Evolutionary conservation across 2,888 invertebrate genomes (phyloP).

Genomic region (Limnephilus auricula): DNA sequence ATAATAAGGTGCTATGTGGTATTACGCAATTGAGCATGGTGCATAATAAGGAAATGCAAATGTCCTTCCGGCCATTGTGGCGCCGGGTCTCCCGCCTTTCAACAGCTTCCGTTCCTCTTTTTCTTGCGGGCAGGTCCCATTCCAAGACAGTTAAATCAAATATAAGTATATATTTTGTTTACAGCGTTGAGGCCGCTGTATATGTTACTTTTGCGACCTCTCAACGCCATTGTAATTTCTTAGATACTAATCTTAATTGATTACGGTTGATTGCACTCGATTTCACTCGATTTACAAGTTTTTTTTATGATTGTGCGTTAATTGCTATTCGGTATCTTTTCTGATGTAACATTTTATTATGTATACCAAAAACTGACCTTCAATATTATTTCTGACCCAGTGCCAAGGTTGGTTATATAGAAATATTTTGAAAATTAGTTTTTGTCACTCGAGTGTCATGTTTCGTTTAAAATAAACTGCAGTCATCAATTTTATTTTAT

Average conservation of each 20-base stretch:
- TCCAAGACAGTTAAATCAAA: neutral
- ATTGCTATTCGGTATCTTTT: neutral
- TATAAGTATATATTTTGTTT: neutral
- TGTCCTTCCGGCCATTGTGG: conserved; percentile 49
- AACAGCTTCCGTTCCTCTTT: conserved; percentile 53
- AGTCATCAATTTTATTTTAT: neutral
- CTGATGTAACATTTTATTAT: neutral
- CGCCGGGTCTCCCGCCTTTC: conserved; percentile 22
- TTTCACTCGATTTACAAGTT: neutral
- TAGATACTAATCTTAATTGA: neutral
- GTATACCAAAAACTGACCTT: neutral
- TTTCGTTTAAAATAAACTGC: neutral
- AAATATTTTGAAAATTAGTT: neutral
- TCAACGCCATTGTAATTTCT: neutral
- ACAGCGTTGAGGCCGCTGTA: neutral
- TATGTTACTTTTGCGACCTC: neutral
- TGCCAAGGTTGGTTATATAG: neutral
- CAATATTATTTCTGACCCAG: neutral
- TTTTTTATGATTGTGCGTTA: neutral
- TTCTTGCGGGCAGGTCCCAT: conserved; percentile 37
- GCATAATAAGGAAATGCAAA: conserved; percentile 54
- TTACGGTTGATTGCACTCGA: neutral
- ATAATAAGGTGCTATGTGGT: conserved; percentile 8
- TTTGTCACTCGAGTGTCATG: neutral
- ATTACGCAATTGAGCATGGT: conserved; percentile 29